Evolutionary conservation across 2,797 vertebrate genomes (phyloP), one percentile per base, ranked within the genome.

Genomic region (Sparidentex hasta): DNA sequence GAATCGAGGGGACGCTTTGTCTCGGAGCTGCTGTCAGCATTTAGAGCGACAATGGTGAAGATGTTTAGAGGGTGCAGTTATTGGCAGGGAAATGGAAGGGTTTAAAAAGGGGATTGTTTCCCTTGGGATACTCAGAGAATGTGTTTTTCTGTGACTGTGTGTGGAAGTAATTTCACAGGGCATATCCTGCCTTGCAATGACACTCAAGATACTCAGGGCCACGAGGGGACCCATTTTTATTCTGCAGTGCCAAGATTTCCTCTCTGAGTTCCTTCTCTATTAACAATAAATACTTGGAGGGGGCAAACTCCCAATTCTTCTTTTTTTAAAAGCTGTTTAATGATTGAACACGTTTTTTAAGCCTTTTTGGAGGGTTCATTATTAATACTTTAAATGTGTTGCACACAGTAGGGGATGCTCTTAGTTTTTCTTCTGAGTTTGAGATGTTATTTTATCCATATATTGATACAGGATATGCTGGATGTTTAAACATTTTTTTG

Each of bases 31-130:
- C 61, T 84, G 69, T 82, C 78, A 75, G 69, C 80, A 20, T 83
- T 90, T 86, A 76, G 66, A 85, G 78, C 48, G 21, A 68, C 52
- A 12, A 21, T 47, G 62, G 54, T 48, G 66, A 67, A 72, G 80
- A 76, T 82, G 80, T 85, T 88, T 74, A 17, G 41, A 74, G 46
- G 48, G 58, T 67, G 57, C 67, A 7, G 73, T 58, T 81, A 84
- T 73, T 87, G 83, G 85, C 76, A 76, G 78, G 7, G 54, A 87
- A 84, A 77, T 71, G 7, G 66, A 83, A 64, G 8, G 17, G 25
- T 82, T 82, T 87, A 57, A 84, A 78, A 82, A 27, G 16, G 55
- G 50, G 27, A 54, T 55, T 80, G 75, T 80, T 79, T 86, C 79
- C 75, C 71, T 47, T 48, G 61, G 75, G 75, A 85, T 78, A 62